Base-by-base conservation (phyloP, 92 coral and sea anemone genomes). In the Phymanthus crucifer region DNA sequence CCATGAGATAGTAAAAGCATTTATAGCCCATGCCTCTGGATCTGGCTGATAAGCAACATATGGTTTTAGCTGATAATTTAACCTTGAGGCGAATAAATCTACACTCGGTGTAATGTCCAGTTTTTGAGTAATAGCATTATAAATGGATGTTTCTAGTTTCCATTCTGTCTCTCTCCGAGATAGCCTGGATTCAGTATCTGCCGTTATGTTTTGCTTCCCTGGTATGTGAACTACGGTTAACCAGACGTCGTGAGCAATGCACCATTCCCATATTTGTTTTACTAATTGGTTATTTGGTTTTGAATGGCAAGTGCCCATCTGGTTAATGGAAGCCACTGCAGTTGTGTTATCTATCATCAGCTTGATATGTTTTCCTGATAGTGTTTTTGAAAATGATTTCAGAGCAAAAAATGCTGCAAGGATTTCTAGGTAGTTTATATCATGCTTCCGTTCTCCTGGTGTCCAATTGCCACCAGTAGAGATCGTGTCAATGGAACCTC, bases 401-500 rank as follows among this genome's bases (percentile, higher is more conserved):
- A 43, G 47, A 2, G 47, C 11, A 6, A 43, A 43, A 43, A 43
- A 43, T 2, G 47, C 47, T 2, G 47, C 47, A 2, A 2, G 3
- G 47, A 43, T 43, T 6, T 43, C 47, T 2, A 43, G 47, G 3
- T 2, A 2, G 11, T 43, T 43, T 43, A 43, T 83, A 64, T 89
- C 78, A 75, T 87, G 82, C 52, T 50, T 26, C 3, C 76, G 78
- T 69, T 90, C 88, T 4, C 58, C 74, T 26, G 82, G 74, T 36
- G 83, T 65, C 94, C 94, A 90, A 21, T 68, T 75, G 16, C 90
- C 90, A 27, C 90, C 93, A 47, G 61, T 35, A 16, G 72, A 37
- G 18, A 66, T 70, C n/a, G 27, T 19, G 26, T 85, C 56, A 26
- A 36, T 0, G 26, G 65, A 37, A 48, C 61, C 80, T 40, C 90